phyloP scores from a whole-genome alignment of 2,888 invertebrate genomes.

The Tubulanus polymorphus region DNA sequence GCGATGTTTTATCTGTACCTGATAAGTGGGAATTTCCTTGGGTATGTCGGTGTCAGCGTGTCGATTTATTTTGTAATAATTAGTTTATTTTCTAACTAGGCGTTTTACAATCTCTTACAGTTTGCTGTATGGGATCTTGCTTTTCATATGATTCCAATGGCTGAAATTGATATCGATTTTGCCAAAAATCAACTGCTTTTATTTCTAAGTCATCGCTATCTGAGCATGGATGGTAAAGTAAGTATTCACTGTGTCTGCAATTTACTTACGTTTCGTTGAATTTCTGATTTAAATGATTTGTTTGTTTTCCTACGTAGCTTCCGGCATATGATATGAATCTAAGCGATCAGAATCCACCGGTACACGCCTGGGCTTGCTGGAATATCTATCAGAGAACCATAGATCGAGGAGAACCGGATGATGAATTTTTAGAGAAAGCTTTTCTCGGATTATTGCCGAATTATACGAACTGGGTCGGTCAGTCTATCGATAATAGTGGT shows the following conservation, averaged over 20 bases:
- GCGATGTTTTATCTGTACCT: constrained; percentile 52
- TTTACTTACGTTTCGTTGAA: neutral
- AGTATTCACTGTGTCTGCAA: neutral
- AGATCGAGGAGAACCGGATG: constrained; percentile 32
- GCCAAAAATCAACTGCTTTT: constrained; percentile 52
- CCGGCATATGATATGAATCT: constrained; percentile 53
- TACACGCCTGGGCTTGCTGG: constrained; percentile 50
- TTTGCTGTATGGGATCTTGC: constrained; percentile 54
- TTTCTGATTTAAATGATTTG: too few relatives aligned
- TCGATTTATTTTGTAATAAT: too few relatives aligned
- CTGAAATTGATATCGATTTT: constrained; percentile 47
- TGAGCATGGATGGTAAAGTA: constrained; percentile 55
- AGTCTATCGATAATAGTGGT: constrained; percentile 37
- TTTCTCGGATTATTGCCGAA: constrained; percentile 51
- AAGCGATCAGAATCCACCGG: constrained; percentile 53
- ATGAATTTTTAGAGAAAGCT: constrained; percentile 43
- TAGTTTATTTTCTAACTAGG: too few relatives aligned
- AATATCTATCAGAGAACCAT: constrained; percentile 39
- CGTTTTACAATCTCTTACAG: constrained; percentile 27
- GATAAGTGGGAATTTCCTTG: constrained; percentile 56
- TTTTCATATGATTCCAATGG: constrained; percentile 51
- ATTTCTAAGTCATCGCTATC: constrained; percentile 51
- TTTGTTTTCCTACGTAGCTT: constrained; percentile 39
- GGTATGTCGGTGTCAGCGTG: constrained; percentile 28
- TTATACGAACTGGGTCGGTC: constrained; percentile 47